Evolutionary conservation across 1,140 invertebrate genomes (phyloP), one percentile per base, ranked within the genome.

Genomic region (Drosophila bocki): DNA sequence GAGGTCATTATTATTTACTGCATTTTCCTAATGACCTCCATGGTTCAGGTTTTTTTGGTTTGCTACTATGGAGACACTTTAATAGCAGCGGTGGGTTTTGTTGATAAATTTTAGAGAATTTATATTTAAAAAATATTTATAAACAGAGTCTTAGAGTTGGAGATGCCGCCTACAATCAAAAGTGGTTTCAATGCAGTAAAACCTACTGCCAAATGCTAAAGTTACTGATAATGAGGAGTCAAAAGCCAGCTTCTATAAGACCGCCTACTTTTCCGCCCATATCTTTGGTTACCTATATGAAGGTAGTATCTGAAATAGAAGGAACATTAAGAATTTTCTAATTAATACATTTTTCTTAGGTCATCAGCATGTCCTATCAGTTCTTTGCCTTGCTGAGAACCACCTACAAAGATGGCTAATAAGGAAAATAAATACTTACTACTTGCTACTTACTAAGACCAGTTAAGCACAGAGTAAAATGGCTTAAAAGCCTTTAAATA

Each of bases 81-180:
- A 8, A 91, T 92, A n/a, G 75, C 78, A 13, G 71, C 91, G 48
- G 91, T 92, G 57, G 56, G 75, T 3, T 37, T n/a, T 1, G 2
- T n/a, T 0, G 61, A 3, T 13, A 19, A 5, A 8, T 35, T 11
- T 12, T 3, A 9, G 0, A 45, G 4, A 6, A 6, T 26, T 1
- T 15, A 0, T 33, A 12, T 26, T 26, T 7, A 1, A 9, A 1
- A 11, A 8, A 32, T 32, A 11, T 13, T 11, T 60, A 63, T 13
- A 32, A 0, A 0, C 13, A 92, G 91, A 92, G 91, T 29, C 12
- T 78, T 8, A 59, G 44, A 41, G 85, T 92, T 8, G 91, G 87
- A 2, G 91, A 92, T 75, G 85, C 91, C 0, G 91, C 88, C 26
- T 92, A 91, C 47, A 92, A 92, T 56, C 91, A 92, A n/a, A 81